These are phyloP conservation scores for Apoda limacodes DNA, from an alignment of 2,888 invertebrate genomes.

Conservation along the genomic window DNA sequence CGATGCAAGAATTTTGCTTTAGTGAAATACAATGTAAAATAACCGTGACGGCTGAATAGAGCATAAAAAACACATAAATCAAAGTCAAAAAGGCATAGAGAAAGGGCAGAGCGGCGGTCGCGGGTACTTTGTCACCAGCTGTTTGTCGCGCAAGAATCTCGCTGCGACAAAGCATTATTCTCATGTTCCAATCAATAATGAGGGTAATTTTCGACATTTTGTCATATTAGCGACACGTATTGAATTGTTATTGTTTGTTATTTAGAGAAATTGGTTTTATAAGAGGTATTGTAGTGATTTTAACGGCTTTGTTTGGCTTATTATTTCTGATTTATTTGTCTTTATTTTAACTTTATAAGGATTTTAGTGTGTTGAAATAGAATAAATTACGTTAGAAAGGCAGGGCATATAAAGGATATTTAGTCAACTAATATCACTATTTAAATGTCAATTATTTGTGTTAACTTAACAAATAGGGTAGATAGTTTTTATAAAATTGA, in stretches of 20 bases:
- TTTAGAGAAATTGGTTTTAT: conserved; percentile 20
- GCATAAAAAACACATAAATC: conserved; percentile 69
- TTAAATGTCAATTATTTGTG: no score
- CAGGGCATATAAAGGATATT: no score
- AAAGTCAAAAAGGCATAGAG: conserved; percentile 71
- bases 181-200: conserved; percentile 61
- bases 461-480: no score
- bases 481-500: no score
- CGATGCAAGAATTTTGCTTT: conserved; percentile 20
- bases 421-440: no score
- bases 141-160: conserved; percentile 28
- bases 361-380: no score
- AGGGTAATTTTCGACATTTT: conserved; percentile 65
- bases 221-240: conserved; percentile 62
- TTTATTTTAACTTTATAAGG: no score
- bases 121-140: conserved; percentile 63
- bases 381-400: no score
- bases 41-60: conserved; percentile 64
- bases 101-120: conserved; percentile 54
- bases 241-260: conserved; percentile 50
- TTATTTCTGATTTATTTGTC: no score
- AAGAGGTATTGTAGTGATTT: no score
- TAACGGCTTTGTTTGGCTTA: no score
- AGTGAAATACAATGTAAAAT: conserved; percentile 48
- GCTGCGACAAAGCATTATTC: conserved; percentile 42